Conservation (phyloP, 1,140 invertebrate genomes). For the Drosophila lowei region DNA sequence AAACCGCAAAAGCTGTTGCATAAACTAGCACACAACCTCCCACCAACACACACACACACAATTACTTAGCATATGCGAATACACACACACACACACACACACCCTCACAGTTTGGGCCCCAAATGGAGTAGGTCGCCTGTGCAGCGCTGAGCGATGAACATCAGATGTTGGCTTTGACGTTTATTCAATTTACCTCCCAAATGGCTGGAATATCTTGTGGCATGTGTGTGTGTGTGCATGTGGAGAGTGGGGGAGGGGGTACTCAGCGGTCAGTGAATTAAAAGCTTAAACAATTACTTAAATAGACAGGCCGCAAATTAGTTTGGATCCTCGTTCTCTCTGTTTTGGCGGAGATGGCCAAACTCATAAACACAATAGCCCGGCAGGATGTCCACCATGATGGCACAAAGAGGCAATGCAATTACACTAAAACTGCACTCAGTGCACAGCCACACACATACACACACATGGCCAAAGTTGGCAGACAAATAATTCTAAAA, state of each 20-base stretch:
- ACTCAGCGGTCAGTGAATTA: constrained; percentile 51
- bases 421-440: constrained; percentile 62
- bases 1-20: constrained; percentile 32
- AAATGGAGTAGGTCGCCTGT: constrained; percentile 1
- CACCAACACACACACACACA: background rate
- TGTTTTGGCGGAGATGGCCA: constrained; percentile 12
- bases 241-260: background rate
- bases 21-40: constrained; percentile 9
- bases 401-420: constrained; percentile 67
- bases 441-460: constrained; percentile 16
- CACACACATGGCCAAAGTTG: constrained; percentile 20
- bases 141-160: constrained; percentile 25
- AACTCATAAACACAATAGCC: constrained; percentile 35
- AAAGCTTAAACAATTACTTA: constrained; percentile 76
- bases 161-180: constrained; percentile 31
- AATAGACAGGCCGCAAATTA: constrained; percentile 75
- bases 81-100: too few relatives aligned
- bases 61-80: background rate
- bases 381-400: constrained; percentile 34
- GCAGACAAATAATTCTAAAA: constrained; percentile 74
- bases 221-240: constrained; percentile 12
- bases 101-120: background rate
- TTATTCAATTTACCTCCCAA: constrained; percentile 60
- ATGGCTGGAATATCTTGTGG: constrained; percentile 21
- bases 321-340: constrained; percentile 40